Evolutionary conservation across 2,797 vertebrate genomes (phyloP).

Genomic region (Iguana delicatissima): DNA sequence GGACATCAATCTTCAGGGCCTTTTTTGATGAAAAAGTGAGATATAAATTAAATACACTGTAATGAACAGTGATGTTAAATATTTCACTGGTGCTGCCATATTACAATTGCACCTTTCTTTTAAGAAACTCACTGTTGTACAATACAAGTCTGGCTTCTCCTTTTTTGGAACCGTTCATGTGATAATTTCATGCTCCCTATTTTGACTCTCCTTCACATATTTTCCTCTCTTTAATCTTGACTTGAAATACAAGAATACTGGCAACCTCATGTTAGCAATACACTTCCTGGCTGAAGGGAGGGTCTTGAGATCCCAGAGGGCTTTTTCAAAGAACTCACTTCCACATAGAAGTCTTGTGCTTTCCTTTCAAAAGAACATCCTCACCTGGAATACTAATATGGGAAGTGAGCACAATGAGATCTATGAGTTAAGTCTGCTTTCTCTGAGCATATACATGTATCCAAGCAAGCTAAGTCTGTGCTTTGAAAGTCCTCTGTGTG

Average conservation of each 20-base stretch:
- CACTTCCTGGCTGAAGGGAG: neutral
- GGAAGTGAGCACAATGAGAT: neutral
- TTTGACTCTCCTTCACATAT: neutral
- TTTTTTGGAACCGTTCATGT: neutral
- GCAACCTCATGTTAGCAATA: neutral
- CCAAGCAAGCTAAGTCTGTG: neutral
- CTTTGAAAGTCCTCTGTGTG: neutral
- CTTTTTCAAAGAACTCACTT: neutral
- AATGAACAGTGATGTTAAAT: neutral
- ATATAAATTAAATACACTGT: neutral
- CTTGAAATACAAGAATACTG: neutral
- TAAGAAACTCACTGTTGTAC: neutral
- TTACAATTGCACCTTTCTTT: neutral
- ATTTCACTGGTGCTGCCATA: neutral
- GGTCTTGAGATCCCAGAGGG: neutral
- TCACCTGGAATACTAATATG: neutral
- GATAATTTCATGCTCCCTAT: neutral
- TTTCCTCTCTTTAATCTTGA: neutral
- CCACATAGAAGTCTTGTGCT: neutral
- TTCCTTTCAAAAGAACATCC: neutral
- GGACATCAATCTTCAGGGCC: neutral
- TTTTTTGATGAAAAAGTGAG: neutral
- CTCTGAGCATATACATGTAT: neutral
- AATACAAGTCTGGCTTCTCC: neutral
- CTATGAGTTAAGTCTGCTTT: neutral